These are phyloP conservation scores for Pegoplata infirma DNA, from an alignment of 2,888 invertebrate genomes.

Conservation along the genomic window DNA sequence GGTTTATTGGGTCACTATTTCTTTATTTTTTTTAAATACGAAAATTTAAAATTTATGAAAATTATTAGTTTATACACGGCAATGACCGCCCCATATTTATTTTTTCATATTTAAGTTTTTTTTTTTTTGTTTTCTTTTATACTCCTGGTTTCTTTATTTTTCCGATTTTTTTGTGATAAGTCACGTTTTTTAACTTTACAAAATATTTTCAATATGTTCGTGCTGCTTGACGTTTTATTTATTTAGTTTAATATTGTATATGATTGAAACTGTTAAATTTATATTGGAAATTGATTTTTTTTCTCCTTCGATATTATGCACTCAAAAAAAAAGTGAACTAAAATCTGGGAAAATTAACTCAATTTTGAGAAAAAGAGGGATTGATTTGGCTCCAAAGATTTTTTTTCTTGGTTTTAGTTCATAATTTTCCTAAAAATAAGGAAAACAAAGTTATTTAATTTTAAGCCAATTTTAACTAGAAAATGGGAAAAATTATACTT, in stretches of 20 bases:
- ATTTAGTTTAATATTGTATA: neutral
- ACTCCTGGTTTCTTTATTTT: neutral
- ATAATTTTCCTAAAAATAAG: too few species aligned
- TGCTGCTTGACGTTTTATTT: conserved; percentile 21
- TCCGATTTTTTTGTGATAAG: conserved; percentile 50
- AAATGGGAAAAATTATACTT: too few species aligned
- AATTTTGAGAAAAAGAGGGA: too few species aligned
- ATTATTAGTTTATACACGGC: conserved; percentile 14
- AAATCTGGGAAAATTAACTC: too few species aligned
- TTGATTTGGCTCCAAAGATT: too few species aligned
- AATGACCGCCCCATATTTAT: conserved; percentile 1
- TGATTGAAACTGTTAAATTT: conserved; percentile 21
- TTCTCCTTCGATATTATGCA: neutral
- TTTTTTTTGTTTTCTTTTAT: neutral
- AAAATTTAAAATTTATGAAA: conserved; percentile 7
- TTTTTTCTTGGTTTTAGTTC: too few species aligned
- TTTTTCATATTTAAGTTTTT: neutral
- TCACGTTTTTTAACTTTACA: conserved; percentile 40
- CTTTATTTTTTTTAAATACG: neutral
- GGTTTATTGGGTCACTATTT: too few species aligned
- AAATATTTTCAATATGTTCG: conserved; percentile 2
- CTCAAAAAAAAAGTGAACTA: too few species aligned
- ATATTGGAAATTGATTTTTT: conserved; percentile 53
- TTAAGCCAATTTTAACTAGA: too few species aligned
- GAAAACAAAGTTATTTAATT: too few species aligned